Evolutionary conservation across 1,140 invertebrate species (phyloP), one percentile per base, ranked within the genome.

Genomic region (fruit fly (Drosophila melanogaster)): DNA sequence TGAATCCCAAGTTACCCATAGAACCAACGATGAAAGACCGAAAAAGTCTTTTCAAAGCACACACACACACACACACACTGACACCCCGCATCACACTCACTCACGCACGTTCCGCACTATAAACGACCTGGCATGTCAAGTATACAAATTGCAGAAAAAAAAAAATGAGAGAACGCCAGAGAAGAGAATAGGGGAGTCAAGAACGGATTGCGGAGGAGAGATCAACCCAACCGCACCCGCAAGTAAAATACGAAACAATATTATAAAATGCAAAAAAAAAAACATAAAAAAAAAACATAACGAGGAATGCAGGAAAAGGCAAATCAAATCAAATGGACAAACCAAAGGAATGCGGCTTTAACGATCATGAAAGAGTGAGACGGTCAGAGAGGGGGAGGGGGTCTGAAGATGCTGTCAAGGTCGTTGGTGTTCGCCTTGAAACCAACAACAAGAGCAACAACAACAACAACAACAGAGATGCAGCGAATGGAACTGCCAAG

Each of bases 81-180:
- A 17, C 35, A 30, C 46, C 22, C 46, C 46, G 14, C 30, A 10
- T 2, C 6, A 30, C 15, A 17, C 24, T 43, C 38, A 26, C 38
- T 56, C 62, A 37, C 24, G 33, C 65, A 54, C 60, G 81, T 84
- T 84, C 77, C 61, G 81, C 81, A 84, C 81, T 84, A 84, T 77
- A 84, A 84, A 84, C 72, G 77, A 72, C 22, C 49, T 26, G 81
- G 81, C 72, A 84, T 85, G 53, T 80, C 80, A 85, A 85, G 81
- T 57, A 84, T 73, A 76, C 60, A 71, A 67, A 51, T 51, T 64
- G 64, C 59, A 51, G 30, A 64, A 55, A 22, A 47, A 22, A 47
- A 43, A 43, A 35, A 17, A 22, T 22, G 17, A 51, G 38, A 38
- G 62, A 55, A 47, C 15, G 8, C 11, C 22, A 4, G 14, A 60